phyloP scores from a whole-genome alignment of 2,113 vertebrate genomes.

The Glareola pratincola region DNA sequence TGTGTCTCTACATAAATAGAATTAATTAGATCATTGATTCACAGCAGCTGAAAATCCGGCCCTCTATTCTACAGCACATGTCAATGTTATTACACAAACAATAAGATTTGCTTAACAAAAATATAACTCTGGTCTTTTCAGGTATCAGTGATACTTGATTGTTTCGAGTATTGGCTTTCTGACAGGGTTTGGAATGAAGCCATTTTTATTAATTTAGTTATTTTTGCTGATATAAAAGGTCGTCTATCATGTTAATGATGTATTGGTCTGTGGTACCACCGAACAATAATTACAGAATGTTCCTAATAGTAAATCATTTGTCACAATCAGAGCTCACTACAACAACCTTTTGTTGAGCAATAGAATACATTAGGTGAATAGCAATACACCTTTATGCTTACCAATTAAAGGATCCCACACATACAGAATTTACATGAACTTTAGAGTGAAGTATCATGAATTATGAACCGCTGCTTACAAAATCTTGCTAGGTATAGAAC shows the following conservation, averaged over 20 bases:
- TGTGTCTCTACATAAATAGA: slow-evolving; percentile 56
- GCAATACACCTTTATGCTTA: slow-evolving; percentile 77
- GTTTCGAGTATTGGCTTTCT: slow-evolving; percentile 83
- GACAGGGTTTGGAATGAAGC: slow-evolving; percentile 85
- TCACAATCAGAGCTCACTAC: slow-evolving; percentile 80
- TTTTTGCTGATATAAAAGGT: slow-evolving; percentile 89
- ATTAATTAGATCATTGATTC: slow-evolving; percentile 61
- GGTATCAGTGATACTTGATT: slow-evolving; percentile 78
- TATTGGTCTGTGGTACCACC: slow-evolving; percentile 82
- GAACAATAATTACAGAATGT: slow-evolving; percentile 89
- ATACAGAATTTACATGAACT: slow-evolving; percentile 47
- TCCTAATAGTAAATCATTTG: slow-evolving; percentile 88
- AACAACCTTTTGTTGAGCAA: slow-evolving; percentile 80
- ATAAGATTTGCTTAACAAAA: slow-evolving; percentile 71
- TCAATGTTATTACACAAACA: slow-evolving; percentile 66
- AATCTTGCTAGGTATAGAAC: slow-evolving; percentile 61
- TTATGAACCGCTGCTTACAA: slow-evolving; percentile 49
- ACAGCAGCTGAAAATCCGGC: slow-evolving; percentile 28
- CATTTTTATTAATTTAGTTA: slow-evolving; percentile 91
- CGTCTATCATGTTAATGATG: slow-evolving; percentile 87
- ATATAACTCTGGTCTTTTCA: slow-evolving; percentile 68
- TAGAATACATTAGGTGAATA: slow-evolving; percentile 78
- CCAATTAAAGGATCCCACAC: slow-evolving; percentile 64
- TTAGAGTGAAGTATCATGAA: slow-evolving; percentile 58
- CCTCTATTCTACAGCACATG: slow-evolving; percentile 22